Conservation (phyloP, 2,888 invertebrate genomes). For the Rhamphomyia laevipes region DNA sequence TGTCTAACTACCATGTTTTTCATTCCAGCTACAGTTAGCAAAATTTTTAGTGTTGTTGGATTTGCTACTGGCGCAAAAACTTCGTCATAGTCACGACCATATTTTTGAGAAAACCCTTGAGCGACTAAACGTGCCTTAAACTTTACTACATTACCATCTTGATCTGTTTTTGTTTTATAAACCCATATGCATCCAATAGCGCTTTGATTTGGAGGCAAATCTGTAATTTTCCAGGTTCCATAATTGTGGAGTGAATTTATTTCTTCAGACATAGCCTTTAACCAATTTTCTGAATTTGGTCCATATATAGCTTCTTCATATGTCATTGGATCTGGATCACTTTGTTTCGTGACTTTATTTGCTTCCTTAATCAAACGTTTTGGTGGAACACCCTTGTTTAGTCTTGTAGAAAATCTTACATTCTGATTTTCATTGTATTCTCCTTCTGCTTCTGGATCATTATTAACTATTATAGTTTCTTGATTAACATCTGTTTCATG, state of each 20-base stretch:
- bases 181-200: neutral
- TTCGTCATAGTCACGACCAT: too few species aligned
- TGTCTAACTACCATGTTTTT: neutral
- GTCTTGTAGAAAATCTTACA: neutral
- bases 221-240: neutral
- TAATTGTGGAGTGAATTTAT: neutral
- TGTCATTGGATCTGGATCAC: neutral
- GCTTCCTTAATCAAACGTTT: neutral
- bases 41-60: neutral
- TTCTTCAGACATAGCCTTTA: neutral
- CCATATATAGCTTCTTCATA: neutral
- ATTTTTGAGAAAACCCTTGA: conserved; percentile 5
- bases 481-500: neutral
- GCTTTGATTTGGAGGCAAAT: neutral
- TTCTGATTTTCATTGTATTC: neutral
- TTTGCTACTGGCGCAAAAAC: conserved; percentile 1
- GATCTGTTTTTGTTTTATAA: neutral
- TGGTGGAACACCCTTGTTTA: neutral
- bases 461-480: neutral
- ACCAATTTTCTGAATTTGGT: neutral
- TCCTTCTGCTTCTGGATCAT: neutral
- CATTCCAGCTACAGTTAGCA: neutral
- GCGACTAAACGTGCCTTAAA: conserved; percentile 6
- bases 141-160: neutral
- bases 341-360: neutral